These are phyloP conservation scores for Propithecus perrieri DNA, from an alignment of 2,797 vertebrate species.

Conservation along the genomic window DNA sequence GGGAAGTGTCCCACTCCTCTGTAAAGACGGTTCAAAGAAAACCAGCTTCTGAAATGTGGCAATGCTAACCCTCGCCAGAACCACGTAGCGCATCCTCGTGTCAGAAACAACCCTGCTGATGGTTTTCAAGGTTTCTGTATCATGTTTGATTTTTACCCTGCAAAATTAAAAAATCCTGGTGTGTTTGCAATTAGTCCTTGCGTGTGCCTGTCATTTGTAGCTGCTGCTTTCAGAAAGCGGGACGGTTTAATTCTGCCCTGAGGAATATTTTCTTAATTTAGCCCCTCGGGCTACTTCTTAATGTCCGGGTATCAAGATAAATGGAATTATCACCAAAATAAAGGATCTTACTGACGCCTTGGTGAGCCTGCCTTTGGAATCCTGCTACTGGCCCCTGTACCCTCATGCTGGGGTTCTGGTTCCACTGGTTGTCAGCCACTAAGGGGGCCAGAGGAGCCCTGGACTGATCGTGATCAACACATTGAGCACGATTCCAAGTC, in stretches of 20 bases:
- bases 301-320: background rate
- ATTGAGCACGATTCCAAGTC: background rate
- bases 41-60: slow-evolving; percentile 38
- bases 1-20: background rate
- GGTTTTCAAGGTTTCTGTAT: slow-evolving; percentile 45
- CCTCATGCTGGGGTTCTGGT: background rate
- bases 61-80: background rate
- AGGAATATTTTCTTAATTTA: slow-evolving; percentile 10
- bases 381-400: background rate
- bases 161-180: slow-evolving; percentile 22
- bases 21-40: background rate
- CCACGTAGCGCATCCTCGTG: background rate
- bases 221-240: background rate
- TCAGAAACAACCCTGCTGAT: background rate
- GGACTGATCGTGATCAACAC: background rate
- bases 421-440: background rate
- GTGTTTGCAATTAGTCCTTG: slow-evolving; percentile 48
- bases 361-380: background rate
- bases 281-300: background rate
- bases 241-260: background rate
- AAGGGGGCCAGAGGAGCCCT: background rate
- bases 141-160: slow-evolving; percentile 54
- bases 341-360: background rate
- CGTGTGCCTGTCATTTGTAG: background rate
- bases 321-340: background rate